Evolutionary conservation across 1,140 invertebrate species (phyloP).

Genomic region (Condylostylus longicornis): DNA sequence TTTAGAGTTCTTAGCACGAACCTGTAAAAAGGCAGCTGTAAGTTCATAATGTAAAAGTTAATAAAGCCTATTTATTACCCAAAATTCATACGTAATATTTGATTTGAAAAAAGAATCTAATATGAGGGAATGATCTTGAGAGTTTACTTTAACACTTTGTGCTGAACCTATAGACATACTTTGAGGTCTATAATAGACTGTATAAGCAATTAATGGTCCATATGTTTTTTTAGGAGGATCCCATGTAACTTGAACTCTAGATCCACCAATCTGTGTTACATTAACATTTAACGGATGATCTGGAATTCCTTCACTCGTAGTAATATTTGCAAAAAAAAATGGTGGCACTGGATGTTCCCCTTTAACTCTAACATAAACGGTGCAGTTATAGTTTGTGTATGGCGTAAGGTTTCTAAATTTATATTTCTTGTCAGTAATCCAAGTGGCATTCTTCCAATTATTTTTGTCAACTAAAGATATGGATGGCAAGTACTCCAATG

Average conservation of each 20-base stretch:
- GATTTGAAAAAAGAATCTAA: slow-evolving; percentile 43
- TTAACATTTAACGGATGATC: slow-evolving; percentile 46
- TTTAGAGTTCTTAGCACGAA: slow-evolving; percentile 47
- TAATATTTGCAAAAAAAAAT: slow-evolving; percentile 40
- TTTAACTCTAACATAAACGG: slow-evolving; percentile 50
- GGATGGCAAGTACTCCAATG: slow-evolving; percentile 46
- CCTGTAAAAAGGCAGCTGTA: slow-evolving; percentile 34
- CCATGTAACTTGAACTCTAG: slow-evolving; percentile 51
- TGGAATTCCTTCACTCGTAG: slow-evolving; percentile 50
- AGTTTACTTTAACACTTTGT: slow-evolving; percentile 31
- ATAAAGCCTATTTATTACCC: slow-evolving; percentile 37
- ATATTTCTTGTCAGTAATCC: slow-evolving; percentile 38
- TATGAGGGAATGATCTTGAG: slow-evolving; percentile 33
- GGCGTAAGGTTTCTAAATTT: slow-evolving; percentile 49
- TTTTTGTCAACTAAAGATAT: slow-evolving; percentile 28
- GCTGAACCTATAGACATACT: slow-evolving; percentile 23
- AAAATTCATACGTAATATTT: slow-evolving; percentile 53
- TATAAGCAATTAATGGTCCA: slow-evolving; percentile 48
- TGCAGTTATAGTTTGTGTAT: slow-evolving; percentile 59
- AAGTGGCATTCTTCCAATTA: slow-evolving; percentile 41
- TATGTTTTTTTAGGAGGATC: slow-evolving; percentile 43
- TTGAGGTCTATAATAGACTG: slow-evolving; percentile 36
- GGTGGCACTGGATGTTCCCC: slow-evolving; percentile 35
- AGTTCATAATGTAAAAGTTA: slow-evolving; percentile 1
- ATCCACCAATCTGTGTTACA: slow-evolving; percentile 45